Evolutionary conservation across 1,140 invertebrate species (phyloP).

Genomic region (Heliconius melpomene): DNA sequence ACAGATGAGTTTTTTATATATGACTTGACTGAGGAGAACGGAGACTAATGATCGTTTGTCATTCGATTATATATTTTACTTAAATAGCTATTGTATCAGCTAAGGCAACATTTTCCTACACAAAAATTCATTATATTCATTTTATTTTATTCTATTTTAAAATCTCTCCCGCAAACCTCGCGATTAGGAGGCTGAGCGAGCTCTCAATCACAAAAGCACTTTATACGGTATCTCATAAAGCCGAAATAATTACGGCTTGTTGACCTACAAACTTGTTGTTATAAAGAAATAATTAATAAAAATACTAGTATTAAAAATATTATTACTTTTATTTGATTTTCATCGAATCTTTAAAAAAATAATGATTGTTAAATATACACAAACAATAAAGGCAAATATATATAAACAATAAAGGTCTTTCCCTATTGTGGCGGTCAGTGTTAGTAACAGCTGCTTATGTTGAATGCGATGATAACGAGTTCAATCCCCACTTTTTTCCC

Average conservation of each 20-base stretch:
- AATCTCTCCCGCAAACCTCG: neutral
- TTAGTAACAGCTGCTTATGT: too few species aligned
- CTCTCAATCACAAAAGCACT: constrained; percentile 14
- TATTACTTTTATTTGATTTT: neutral
- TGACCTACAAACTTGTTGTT: constrained; percentile 23
- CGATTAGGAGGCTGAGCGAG: neutral
- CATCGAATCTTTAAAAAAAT: neutral
- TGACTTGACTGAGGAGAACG: too few species aligned
- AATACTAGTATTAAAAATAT: neutral
- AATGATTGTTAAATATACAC: too few species aligned
- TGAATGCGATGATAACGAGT: too few species aligned
- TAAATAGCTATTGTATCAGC: too few species aligned
- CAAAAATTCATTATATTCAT: neutral
- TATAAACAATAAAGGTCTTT: too few species aligned
- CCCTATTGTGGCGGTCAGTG: too few species aligned
- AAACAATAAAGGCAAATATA: too few species aligned
- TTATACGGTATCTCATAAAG: constrained; percentile 20
- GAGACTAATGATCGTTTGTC: neutral
- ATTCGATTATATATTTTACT: neutral
- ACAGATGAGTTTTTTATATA: too few species aligned
- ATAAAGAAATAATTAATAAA: neutral
- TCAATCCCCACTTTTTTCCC: too few species aligned
- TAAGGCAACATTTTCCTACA: neutral
- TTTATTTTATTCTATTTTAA: neutral
- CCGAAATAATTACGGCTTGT: constrained; percentile 25